Evolutionary conservation across 2,888 invertebrate genomes (phyloP), one percentile per base, ranked within the genome.

Genomic region (Pinctada fucata): DNA sequence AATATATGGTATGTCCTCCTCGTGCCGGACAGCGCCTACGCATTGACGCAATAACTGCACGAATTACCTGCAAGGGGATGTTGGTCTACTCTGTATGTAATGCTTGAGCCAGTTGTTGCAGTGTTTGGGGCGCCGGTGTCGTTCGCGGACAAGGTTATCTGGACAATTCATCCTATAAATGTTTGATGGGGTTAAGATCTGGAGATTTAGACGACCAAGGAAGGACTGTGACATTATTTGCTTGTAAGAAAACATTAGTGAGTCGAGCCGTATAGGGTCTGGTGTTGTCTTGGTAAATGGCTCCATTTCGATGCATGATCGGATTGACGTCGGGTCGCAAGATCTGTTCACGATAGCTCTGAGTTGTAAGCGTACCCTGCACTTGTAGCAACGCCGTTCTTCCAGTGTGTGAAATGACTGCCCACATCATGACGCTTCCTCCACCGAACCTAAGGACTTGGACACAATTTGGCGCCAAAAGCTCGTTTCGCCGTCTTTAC

Each of bases 231-330:
- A 79, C 64, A 76, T 83, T 81, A 51, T 79, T 51, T n/a, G 64
- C 13, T 1, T 67, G 65, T 49, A 79, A 68, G 65, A 72, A 79
- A n/a, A 66, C 69, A 6, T 16, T 77, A 45, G 67, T 78, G 8
- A 79, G 31, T 2, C 79, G 47, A 31, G 74, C 76, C 16, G 74
- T 71, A 49, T 83, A 79, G n/a, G 76, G 74, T 45, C 78, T 49
- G 66, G 78, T 78, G 64, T 82, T 82, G 76, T 82, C 82, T 16
- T 81, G 83, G 51, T 83, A 75, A 49, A 82, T 79, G n/a, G 10
- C 51, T 45, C 68, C 66, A 70, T 68, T 16, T 50, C 48, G 67
- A n/a, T 45, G 63, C 65, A 80, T 74, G 45, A 79, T 65, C 5
- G 77, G 82, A 65, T 77, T 48, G 31, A 84, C 71, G 31, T 74